Percentiles rank a stretch among this genome's conserved stretches.
Conservation (phyloP, 2,113 vertebrate genomes). For the Varanus salvator region DNA sequence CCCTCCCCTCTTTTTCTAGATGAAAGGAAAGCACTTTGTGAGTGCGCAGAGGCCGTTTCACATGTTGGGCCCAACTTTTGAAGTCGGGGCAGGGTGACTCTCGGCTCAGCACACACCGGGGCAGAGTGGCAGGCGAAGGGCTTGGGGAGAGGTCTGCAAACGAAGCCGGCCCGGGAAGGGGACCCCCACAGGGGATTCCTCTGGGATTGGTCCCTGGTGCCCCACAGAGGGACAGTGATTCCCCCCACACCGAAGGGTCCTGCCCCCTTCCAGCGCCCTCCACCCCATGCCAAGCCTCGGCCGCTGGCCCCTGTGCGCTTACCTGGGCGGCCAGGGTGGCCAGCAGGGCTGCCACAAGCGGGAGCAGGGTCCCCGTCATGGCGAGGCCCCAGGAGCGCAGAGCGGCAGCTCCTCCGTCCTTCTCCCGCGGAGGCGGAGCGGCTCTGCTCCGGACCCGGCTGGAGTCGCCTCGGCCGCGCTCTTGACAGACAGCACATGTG, state of each 20-base stretch:
- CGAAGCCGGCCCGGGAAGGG: not conserved
- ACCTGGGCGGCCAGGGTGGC: slow-evolving; percentile 68
- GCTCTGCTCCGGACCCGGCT: slow-evolving; percentile 35
- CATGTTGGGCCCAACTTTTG: not conserved
- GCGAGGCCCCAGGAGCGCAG: too few species aligned
- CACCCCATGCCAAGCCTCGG: not conserved
- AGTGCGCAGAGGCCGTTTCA: not conserved
- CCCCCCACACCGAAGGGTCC: rapidly evolving
- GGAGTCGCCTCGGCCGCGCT: slow-evolving; percentile 60
- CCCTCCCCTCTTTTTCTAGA: not conserved
- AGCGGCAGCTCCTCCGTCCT: not conserved
- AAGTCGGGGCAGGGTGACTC: not conserved
- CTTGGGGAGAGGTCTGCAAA: not conserved
- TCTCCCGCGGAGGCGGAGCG: not conserved
- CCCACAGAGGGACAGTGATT: too few species aligned
- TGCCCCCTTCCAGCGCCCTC: not conserved
- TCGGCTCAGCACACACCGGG: not conserved
- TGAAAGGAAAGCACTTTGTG: not conserved
- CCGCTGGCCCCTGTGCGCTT: slow-evolving; percentile 39
- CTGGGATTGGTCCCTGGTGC: not conserved
- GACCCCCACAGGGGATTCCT: not conserved
- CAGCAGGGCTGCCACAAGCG: slow-evolving; percentile 69
- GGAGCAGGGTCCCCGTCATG: slow-evolving; percentile 56
- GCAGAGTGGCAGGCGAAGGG: too few species aligned
- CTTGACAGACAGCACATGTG: slow-evolving; percentile 84